A percentile compares a stretch with the other conserved stretches of the same genome.
Conservation (phyloP, 1,140 invertebrate genomes). For the Drosophila navojoa region DNA sequence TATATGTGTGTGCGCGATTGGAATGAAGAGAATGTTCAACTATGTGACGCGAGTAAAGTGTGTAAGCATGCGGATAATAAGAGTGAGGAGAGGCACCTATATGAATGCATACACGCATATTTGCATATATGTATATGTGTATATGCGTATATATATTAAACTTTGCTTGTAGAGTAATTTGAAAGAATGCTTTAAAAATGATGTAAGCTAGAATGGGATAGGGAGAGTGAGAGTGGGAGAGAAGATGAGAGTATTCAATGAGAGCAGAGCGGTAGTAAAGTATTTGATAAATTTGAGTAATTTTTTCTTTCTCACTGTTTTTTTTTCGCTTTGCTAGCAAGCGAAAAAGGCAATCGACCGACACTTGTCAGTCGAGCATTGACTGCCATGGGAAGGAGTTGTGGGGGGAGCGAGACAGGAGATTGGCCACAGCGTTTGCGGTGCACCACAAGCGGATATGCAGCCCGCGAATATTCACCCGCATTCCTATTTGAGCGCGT, state of each 20-base stretch:
- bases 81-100: no score
- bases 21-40: no score
- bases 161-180: no score
- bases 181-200: neutral
- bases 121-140: no score
- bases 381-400: neutral
- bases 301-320: neutral
- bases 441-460: constrained; percentile 68
- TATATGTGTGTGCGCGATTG: no score
- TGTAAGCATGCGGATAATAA: no score
- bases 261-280: neutral
- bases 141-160: no score
- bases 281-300: constrained; percentile 44
- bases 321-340: constrained; percentile 22
- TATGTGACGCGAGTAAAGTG: no score
- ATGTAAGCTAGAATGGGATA: neutral
- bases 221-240: no score
- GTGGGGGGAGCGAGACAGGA: neutral
- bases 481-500: constrained; percentile 6
- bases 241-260: neutral
- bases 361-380: constrained; percentile 11
- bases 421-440: constrained; percentile 71
- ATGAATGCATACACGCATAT: no score
- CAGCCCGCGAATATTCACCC: constrained; percentile 29
- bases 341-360: constrained; percentile 38